Evolutionary conservation across 2,797 vertebrate species (phyloP), one percentile per base, ranked within the genome.

Genomic region (Gephyroberyx darwinii): DNA sequence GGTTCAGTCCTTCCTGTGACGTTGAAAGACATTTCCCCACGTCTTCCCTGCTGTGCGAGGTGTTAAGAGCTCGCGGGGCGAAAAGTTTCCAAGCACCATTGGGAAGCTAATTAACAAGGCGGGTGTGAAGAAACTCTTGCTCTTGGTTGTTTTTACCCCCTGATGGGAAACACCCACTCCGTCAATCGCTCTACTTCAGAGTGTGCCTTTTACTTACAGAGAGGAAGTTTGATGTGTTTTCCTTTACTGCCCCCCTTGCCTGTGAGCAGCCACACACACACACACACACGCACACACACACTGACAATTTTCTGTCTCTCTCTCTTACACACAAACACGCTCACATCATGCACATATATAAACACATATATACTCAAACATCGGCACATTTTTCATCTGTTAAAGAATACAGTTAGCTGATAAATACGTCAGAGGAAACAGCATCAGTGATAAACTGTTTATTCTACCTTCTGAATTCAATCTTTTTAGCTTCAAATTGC

Each of bases 131-230:
- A 75, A 85, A 89, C 77, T 83, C 81, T 0, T 71, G 76, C 81
- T 81, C 84, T 69, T 10, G 58, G 88, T 90, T 92, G 85, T 91
- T 90, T 86, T 87, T 89, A 86, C 87, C 88, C 83, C 90, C 90
- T 41, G 74, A 82, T 17, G 85, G 77, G 83, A 83, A 84, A 90
- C 84, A 84, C 84, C 82, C 80, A 77, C 71, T 69, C 80, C 81
- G 78, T 82, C 75, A 75, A 31, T 86, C 20, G 54, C 59, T 85
- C 69, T 60, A 58, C 48, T 68, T 50, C 84, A 81, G 55, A 81
- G 78, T 75, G 62, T 69, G 75, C 58, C 75, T 88, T 75, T 85
- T 78, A 86, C 85, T 88, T 74, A 88, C 80, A 81, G 77, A 51
- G 70, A 88, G 90, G 86, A 90, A 86, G 88, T 78, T 71, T 56